Evolutionary conservation across 2,113 vertebrate species (phyloP).

Genomic region (Pollachius pollachius): DNA sequence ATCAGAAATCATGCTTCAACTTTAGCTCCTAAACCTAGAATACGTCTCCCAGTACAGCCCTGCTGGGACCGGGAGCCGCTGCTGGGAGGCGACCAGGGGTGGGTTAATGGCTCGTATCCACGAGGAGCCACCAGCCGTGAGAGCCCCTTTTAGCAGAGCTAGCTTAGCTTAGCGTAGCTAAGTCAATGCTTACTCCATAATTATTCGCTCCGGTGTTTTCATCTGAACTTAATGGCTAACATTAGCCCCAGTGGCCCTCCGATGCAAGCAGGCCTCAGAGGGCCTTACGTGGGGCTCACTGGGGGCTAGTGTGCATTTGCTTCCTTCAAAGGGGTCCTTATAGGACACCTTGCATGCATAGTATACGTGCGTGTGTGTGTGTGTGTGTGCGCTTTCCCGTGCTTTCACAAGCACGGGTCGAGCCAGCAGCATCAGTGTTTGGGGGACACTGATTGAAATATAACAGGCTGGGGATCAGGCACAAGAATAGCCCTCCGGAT

Average conservation of each 20-base stretch:
- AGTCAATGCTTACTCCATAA: background rate
- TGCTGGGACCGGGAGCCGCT: no score
- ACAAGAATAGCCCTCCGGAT: background rate
- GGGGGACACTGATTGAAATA: conserved; percentile 41
- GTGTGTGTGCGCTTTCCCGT: conserved; percentile 19
- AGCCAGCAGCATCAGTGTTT: conserved; percentile 27
- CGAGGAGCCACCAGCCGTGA: no score
- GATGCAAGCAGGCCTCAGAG: conserved; percentile 6
- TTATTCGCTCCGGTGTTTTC: background rate
- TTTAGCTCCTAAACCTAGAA: conserved; percentile 22
- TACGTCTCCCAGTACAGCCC: background rate
- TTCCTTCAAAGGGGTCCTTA: no score
- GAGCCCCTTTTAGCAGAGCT: background rate
- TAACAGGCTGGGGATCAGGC: conserved; percentile 37
- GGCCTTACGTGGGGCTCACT: background rate
- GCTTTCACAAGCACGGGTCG: conserved; percentile 1
- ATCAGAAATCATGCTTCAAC: conserved; percentile 18
- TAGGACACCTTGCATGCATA: background rate
- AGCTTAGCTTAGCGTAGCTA: background rate
- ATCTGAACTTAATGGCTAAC: conserved; percentile 23
- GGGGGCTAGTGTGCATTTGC: background rate
- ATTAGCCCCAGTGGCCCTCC: background rate
- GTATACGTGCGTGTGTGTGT: background rate
- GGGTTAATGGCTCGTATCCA: no score
- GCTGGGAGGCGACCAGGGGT: no score